phyloP scores from a whole-genome alignment of 2,113 vertebrate species.

The Opisthocomus hoazin region DNA sequence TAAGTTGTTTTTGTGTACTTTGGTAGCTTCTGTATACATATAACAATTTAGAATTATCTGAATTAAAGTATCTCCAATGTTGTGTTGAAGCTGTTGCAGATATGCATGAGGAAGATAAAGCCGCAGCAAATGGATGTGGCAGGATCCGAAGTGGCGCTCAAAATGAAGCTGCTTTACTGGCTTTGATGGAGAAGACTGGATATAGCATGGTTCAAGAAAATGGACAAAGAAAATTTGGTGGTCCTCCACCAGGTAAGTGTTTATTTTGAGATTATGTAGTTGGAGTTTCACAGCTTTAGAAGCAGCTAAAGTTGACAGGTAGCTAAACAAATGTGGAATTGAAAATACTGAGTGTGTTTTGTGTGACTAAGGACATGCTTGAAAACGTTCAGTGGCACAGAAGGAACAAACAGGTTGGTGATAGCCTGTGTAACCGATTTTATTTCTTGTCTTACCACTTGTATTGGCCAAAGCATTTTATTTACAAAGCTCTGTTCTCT shows the following conservation, averaged over 20 bases:
- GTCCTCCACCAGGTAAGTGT: slow-evolving; percentile 88
- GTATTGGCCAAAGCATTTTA: neutral
- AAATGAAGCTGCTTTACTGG: slow-evolving; percentile 82
- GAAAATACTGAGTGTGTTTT: neutral
- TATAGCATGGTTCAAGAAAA: slow-evolving; percentile 94
- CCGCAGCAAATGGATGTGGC: slow-evolving; percentile 46
- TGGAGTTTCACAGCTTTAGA: neutral
- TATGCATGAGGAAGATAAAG: slow-evolving; percentile 67
- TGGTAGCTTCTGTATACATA: neutral
- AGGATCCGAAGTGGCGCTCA: slow-evolving; percentile 64
- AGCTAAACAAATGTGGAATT: neutral
- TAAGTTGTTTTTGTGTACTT: neutral
- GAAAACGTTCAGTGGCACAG: neutral
- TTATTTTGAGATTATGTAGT: neutral
- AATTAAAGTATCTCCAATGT: neutral
- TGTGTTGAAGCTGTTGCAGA: slow-evolving; percentile 59
- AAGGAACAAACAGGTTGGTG: neutral
- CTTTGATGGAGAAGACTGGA: slow-evolving; percentile 87
- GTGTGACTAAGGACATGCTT: neutral
- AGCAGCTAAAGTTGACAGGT: neutral
- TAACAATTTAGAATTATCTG: neutral
- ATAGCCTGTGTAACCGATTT: neutral
- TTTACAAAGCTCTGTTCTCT: neutral
- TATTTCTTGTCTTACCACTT: neutral
- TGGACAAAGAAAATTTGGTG: slow-evolving; percentile 94